These are phyloP conservation scores for Pachyramphus minor DNA, from an alignment of 2,113 vertebrate genomes.

Conservation along the genomic window DNA sequence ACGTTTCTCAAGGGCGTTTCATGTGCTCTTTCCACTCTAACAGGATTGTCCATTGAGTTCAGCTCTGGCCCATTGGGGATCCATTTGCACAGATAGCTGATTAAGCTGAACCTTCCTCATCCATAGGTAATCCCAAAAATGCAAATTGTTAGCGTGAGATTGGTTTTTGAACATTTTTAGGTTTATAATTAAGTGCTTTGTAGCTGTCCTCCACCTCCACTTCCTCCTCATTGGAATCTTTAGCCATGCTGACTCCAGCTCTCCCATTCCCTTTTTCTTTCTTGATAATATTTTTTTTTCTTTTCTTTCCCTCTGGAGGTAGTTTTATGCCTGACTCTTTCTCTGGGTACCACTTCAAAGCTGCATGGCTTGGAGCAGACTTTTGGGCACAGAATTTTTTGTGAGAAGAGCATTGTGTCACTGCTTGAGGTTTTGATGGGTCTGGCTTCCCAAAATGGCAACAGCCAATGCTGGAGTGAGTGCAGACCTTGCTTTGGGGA, in stretches of 20 bases:
- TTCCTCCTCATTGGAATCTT: background rate
- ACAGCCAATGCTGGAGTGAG: background rate
- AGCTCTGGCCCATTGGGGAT: background rate
- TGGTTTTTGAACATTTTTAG: conserved; percentile 34
- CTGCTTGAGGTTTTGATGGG: background rate
- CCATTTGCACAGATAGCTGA: conserved; percentile 34
- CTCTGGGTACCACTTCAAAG: background rate
- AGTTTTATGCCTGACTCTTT: background rate
- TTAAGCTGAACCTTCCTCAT: conserved; percentile 61
- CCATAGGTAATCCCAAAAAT: conserved; percentile 55
- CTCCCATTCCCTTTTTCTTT: background rate
- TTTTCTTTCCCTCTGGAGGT: background rate
- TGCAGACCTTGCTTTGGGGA: background rate
- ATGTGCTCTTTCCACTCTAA: conserved; percentile 56
- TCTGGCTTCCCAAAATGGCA: background rate
- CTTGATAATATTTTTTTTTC: background rate
- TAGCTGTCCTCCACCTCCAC: background rate
- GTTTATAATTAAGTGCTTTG: conserved; percentile 41
- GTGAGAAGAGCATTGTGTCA: background rate
- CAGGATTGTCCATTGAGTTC: conserved; percentile 52
- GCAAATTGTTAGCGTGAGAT: conserved; percentile 34
- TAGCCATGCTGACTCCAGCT: background rate
- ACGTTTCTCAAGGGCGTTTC: conserved; percentile 55
- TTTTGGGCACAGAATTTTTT: background rate
- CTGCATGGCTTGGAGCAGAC: background rate